Conservation (phyloP, 2,797 vertebrate species). For the Centropyge bicolor region DNA sequence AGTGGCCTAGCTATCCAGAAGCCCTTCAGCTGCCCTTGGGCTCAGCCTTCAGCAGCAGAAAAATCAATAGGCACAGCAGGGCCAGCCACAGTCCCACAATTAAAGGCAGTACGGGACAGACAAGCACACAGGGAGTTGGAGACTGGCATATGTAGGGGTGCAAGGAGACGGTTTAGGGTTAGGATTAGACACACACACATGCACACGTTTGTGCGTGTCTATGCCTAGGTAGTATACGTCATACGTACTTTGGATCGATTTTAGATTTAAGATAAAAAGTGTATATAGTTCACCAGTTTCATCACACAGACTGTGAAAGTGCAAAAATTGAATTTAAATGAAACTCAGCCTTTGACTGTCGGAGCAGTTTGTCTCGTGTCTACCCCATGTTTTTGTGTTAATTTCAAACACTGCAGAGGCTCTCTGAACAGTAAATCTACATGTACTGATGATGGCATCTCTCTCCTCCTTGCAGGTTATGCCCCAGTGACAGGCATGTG, state of each 20-base stretch:
- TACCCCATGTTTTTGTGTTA: neutral
- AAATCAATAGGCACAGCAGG: constrained; percentile 79
- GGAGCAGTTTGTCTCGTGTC: neutral
- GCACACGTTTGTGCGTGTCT: neutral
- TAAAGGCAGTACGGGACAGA: constrained; percentile 72
- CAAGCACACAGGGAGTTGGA: constrained; percentile 62
- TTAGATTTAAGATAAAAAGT: neutral
- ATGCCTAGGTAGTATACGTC: neutral
- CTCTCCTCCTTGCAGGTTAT: constrained; percentile 87
- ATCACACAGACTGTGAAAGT: neutral
- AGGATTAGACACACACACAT: constrained; percentile 32
- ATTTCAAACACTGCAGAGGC: neutral
- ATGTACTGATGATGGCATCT: constrained; percentile 3
- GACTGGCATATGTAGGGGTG: constrained; percentile 56
- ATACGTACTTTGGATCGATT: neutral
- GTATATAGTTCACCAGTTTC: neutral
- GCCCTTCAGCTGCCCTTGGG: constrained; percentile 84
- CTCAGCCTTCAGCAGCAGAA: constrained; percentile 79
- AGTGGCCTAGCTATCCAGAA: constrained; percentile 79
- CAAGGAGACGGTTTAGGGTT: constrained; percentile 39
- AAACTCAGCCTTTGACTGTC: neutral
- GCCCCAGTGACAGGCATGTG: constrained; percentile 99
- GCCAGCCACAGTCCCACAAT: constrained; percentile 76
- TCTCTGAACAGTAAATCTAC: neutral
- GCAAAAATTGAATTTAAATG: neutral